Percentiles rank a stretch among this genome's conserved stretches.
These are phyloP conservation scores for Chiloscyllium plagiosum DNA, from an alignment of 2,113 vertebrate genomes.

Conservation along the genomic window DNA sequence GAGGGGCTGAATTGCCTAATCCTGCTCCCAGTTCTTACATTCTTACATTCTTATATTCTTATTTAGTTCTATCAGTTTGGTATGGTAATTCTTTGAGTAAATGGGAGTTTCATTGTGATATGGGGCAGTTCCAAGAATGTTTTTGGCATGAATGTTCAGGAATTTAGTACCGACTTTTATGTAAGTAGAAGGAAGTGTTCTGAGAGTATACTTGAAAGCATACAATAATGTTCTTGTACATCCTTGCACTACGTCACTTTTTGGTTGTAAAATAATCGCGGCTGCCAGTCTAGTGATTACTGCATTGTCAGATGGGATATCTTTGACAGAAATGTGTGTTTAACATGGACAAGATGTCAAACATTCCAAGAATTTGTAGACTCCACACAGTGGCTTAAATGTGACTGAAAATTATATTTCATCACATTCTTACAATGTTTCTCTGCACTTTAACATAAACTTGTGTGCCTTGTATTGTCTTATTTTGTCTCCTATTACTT, in stretches of 20 bases:
- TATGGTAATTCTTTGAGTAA: neutral
- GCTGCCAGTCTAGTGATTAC: neutral
- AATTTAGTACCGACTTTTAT: neutral
- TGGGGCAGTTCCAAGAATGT: neutral
- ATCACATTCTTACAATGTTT: neutral
- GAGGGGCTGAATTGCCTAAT: no score
- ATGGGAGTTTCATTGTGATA: neutral
- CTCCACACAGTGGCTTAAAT: neutral
- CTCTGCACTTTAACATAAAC: neutral
- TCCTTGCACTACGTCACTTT: neutral
- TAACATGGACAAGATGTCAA: neutral
- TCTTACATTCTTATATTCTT: no score
- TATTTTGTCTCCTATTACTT: neutral
- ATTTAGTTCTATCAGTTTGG: neutral
- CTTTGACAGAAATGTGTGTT: neutral
- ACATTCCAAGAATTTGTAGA: neutral
- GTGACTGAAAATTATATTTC: neutral
- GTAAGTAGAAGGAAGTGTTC: neutral
- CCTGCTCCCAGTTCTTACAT: no score
- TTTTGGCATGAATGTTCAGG: neutral
- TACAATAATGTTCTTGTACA: neutral
- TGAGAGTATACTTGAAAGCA: neutral
- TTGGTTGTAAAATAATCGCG: neutral
- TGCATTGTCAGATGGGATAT: neutral
- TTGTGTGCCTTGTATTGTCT: neutral